phyloP scores from a whole-genome alignment of 2,888 invertebrate genomes.

The Lypha dubia region DNA sequence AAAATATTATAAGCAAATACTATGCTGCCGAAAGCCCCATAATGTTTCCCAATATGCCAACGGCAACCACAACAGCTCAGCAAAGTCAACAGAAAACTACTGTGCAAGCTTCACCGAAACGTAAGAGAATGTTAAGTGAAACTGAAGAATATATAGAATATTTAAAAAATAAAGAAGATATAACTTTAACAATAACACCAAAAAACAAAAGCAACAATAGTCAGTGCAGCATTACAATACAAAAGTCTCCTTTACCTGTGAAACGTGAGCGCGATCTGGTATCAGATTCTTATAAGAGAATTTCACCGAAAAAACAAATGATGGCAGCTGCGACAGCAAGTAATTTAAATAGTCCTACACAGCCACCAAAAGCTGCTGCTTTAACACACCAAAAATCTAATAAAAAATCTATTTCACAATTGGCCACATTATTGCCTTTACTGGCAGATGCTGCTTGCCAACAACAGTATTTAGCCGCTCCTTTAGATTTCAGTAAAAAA shows the following conservation, averaged over 20 bases:
- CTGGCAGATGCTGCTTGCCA: conserved; percentile 80
- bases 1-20: conserved; percentile 83
- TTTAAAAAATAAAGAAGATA: conserved; percentile 83
- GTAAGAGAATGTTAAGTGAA: conserved; percentile 79
- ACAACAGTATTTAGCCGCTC: conserved; percentile 79
- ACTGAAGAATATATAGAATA: conserved; percentile 83
- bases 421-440: conserved; percentile 79
- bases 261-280: conserved; percentile 78
- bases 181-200: conserved; percentile 82
- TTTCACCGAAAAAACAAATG: conserved; percentile 75
- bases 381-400: conserved; percentile 40
- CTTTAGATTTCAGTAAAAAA: conserved; percentile 80
- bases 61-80: conserved; percentile 76
- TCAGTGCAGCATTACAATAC: conserved; percentile 37
- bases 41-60: conserved; percentile 77
- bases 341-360: conserved; percentile 15
- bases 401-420: conserved; percentile 77
- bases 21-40: conserved; percentile 82
- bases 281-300: conserved; percentile 72
- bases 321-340: conserved; percentile 55
- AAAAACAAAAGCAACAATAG: conserved; percentile 72
- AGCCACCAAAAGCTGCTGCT: conserved; percentile 33
- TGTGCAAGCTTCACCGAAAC: conserved; percentile 69
- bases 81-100: conserved; percentile 67
- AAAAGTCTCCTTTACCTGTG: conserved; percentile 73